phyloP scores from a whole-genome alignment of 2,888 invertebrate genomes.

The Tanytarsus gracilentus region DNA sequence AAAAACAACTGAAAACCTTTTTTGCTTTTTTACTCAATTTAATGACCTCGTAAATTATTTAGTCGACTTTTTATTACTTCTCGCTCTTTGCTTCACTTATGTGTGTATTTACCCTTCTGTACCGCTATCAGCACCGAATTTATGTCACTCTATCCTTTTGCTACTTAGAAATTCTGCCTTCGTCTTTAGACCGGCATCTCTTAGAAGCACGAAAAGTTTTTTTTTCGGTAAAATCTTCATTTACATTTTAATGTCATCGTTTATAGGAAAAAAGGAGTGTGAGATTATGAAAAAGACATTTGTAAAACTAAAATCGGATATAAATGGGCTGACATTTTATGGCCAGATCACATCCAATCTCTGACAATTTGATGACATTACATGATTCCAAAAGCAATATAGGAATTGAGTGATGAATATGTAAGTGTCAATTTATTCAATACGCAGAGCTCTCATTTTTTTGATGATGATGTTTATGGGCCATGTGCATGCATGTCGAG shows the following conservation, averaged over 20 bases:
- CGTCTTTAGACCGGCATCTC: neutral
- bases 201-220: neutral
- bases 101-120: neutral
- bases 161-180: neutral
- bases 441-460: too few species aligned
- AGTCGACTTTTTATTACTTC: slow-evolving; percentile 19
- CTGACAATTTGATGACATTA: slow-evolving; percentile 10
- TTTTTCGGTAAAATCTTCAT: neutral
- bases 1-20: neutral
- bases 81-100: neutral
- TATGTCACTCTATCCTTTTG: neutral
- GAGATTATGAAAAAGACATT: slow-evolving; percentile 21
- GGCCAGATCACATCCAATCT: neutral
- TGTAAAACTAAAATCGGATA: neutral
- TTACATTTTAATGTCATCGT: slow-evolving; percentile 16
- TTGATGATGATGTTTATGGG: neutral
- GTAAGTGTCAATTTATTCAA: neutral
- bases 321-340: too few species aligned
- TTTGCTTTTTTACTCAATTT: neutral
- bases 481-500: neutral
- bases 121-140: neutral
- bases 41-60: slow-evolving; percentile 23
- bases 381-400: neutral
- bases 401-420: slow-evolving; percentile 1
- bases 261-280: too few species aligned